Evolutionary conservation across 2,888 invertebrate species (phyloP), one percentile per base, ranked within the genome.

Genomic region (Thecocarcelia acutangulata): DNA sequence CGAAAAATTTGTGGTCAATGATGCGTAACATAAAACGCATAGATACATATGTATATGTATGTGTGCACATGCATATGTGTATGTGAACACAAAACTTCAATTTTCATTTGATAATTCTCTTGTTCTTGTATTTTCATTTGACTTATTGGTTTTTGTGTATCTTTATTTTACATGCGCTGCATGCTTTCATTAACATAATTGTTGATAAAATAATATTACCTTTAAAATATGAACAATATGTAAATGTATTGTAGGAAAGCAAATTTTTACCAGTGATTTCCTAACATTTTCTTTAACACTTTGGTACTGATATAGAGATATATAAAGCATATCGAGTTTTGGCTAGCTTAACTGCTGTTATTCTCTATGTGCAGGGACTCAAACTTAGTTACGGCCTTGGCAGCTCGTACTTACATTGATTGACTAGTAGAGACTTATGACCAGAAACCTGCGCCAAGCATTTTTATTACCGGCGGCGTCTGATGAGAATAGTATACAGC

Each of bases 141-240:
- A 59, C 13, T 33, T 70, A 59, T 70, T 69, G 46, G 3, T 46
- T 40, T 48, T 58, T n/a, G 9, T 12, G 4, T 17, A n/a, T 70
- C 0, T n/a, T 33, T 21, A 19, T 59, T 33, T 37, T 24, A n/a
- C n/a, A n/a, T n/a, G 12, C 37, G 33, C 9, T 37, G 5, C 58
- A 12, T 21, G 2, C 24, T 15, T 8, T 58, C 44, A 69, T 58
- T 58, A 56, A 19, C 44, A 69, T 69, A 69, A 58, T 56, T 58
- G 56, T 44, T 56, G n/a, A 69, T 58, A 46, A 54, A 66, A 68
- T 28, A 33, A 48, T 50, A 50, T 50, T 64, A 50, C 50, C 46
- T 64, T 50, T 13, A 64, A 64, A 50, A 50, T 46, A 28, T 46
- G 11, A 13, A 44, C 44, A 21, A 42, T 42, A 40, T 44, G 2